A percentile compares a stretch with the other conserved stretches of the same genome.
Conservation (phyloP, 2,888 invertebrate genomes). For the Abrostola triplasia region DNA sequence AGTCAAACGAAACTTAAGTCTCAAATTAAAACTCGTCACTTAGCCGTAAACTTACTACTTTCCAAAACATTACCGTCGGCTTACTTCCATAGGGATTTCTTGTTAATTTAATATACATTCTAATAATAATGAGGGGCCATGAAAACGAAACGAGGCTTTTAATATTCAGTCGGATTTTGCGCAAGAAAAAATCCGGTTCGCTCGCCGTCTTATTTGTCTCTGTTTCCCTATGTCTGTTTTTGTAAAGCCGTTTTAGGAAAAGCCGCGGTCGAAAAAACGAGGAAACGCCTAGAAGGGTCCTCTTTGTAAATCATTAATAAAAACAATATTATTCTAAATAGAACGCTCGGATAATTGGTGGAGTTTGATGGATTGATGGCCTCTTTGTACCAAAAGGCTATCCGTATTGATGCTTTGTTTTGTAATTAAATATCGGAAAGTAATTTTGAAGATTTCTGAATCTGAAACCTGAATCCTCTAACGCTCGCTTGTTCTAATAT, state of each 20-base stretch:
- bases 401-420: neutral
- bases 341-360: slow-evolving; percentile 38
- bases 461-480: too few relatives aligned
- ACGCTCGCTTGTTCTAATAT: too few relatives aligned
- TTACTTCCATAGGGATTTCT: slow-evolving; percentile 35
- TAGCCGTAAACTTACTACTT: slow-evolving; percentile 8
- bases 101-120: slow-evolving; percentile 68
- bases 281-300: slow-evolving; percentile 59
- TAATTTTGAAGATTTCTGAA: too few relatives aligned
- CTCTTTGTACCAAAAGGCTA: slow-evolving; percentile 9
- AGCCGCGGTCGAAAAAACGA: slow-evolving; percentile 62
- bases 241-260: slow-evolving; percentile 62
- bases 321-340: slow-evolving; percentile 63
- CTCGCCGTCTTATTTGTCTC: slow-evolving; percentile 70
- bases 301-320: slow-evolving; percentile 71
- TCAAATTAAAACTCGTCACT: slow-evolving; percentile 2
- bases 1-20: slow-evolving; percentile 7
- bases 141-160: slow-evolving; percentile 69
- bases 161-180: slow-evolving; percentile 73
- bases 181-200: slow-evolving; percentile 64
- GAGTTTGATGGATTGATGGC: slow-evolving; percentile 8
- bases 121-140: slow-evolving; percentile 66
- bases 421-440: neutral
- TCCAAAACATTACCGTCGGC: slow-evolving; percentile 17
- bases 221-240: slow-evolving; percentile 72